Conservation (phyloP, 2,797 vertebrate genomes). For the Xiphorhynchus erythropygius region DNA sequence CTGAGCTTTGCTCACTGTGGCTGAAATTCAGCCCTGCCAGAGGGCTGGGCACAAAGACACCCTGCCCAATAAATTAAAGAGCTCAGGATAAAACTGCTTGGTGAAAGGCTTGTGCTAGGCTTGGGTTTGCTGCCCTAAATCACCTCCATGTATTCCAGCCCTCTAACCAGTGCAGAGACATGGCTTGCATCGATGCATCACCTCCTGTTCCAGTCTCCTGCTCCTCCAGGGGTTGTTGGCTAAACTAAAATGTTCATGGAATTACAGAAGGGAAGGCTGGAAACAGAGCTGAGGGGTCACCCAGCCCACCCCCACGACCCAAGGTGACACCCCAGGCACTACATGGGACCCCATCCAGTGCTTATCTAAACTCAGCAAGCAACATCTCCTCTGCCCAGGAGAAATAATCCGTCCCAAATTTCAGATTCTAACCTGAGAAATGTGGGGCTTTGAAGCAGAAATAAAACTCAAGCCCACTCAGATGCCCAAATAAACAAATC, state of each 20-base stretch:
- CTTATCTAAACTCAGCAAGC: background rate
- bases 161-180: background rate
- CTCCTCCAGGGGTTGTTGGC: background rate
- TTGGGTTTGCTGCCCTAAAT: background rate
- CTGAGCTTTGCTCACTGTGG: background rate
- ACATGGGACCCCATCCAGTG: rapidly evolving
- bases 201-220: background rate
- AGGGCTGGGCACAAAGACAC: background rate
- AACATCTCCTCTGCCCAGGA: background rate
- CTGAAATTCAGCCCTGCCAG: background rate
- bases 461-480: background rate
- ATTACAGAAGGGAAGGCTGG: background rate
- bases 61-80: background rate
- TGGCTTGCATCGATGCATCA: background rate
- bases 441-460: background rate
- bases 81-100: background rate
- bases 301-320: background rate
- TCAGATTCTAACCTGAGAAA: background rate
- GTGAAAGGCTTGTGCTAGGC: background rate
- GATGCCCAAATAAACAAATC: background rate
- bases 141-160: background rate
- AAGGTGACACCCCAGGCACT: background rate
- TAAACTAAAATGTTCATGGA: background rate
- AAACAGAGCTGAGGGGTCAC: background rate
- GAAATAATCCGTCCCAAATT: background rate